Evolutionary conservation across 35 echinoderm and acorn worm species (phyloP).

Genomic region (Chiridota heheva): DNA sequence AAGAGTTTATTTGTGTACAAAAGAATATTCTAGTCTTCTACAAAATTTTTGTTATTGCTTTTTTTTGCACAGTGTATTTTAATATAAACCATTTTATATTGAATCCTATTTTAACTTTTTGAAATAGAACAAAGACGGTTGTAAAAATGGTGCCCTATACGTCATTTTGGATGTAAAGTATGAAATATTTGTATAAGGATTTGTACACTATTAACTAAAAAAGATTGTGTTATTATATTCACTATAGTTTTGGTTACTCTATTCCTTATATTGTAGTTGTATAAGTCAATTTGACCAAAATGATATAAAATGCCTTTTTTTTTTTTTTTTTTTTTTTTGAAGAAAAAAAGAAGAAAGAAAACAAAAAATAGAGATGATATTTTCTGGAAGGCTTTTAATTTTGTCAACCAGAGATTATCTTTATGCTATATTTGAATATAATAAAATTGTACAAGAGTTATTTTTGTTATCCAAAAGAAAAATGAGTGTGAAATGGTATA

Average conservation of each 20-base stretch:
- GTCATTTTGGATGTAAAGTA: slow-evolving; percentile 40
- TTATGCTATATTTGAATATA: slow-evolving; percentile 49
- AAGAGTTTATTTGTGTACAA: slow-evolving; percentile 62
- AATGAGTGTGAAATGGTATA: too few species aligned
- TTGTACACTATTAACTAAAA: slow-evolving; percentile 37
- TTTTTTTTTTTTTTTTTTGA: slow-evolving; percentile 13
- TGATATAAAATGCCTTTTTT: slow-evolving; percentile 28
- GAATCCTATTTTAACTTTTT: slow-evolving; percentile 52
- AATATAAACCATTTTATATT: slow-evolving; percentile 62
- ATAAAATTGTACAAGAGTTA: slow-evolving; percentile 46
- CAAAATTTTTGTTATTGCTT: slow-evolving; percentile 37
- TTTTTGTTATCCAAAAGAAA: slow-evolving; percentile 54
- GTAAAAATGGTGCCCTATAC: slow-evolving; percentile 45
- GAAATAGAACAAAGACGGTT: slow-evolving; percentile 35
- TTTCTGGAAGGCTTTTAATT: slow-evolving; percentile 40
- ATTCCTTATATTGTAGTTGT: slow-evolving; percentile 22
- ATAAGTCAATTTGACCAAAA: slow-evolving; percentile 52
- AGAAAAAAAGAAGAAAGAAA: slow-evolving; percentile 16
- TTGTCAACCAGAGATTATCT: slow-evolving; percentile 17
- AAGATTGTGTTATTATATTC: background rate
- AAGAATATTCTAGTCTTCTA: slow-evolving; percentile 62
- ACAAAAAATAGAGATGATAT: slow-evolving; percentile 18
- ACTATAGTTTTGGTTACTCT: slow-evolving; percentile 27
- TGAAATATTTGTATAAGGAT: slow-evolving; percentile 42
- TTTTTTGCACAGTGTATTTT: slow-evolving; percentile 62